Evolutionary conservation across 2,797 vertebrate genomes (phyloP).

Genomic region (Echeneis naucrates): DNA sequence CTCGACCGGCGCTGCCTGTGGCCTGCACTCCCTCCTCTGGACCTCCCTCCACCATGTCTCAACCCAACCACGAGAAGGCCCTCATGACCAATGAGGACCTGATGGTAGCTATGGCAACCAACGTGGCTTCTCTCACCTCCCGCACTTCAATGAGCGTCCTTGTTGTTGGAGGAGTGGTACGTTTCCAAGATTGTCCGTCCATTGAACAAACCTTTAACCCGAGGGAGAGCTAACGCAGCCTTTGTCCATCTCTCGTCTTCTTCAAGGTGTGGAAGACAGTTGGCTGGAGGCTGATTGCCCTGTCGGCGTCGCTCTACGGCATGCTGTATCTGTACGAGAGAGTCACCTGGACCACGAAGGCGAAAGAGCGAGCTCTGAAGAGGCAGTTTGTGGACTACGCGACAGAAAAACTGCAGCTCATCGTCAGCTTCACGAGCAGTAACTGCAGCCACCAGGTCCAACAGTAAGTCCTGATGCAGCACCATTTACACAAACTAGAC

Average conservation of each 20-base stretch:
- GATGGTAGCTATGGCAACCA: constrained; percentile 89
- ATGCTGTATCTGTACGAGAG: constrained; percentile 93
- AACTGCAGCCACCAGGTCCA: constrained; percentile 99
- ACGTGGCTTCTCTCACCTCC: constrained; percentile 92
- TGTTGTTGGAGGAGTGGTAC: constrained; percentile 94
- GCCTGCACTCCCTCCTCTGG: constrained; percentile 85
- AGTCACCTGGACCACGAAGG: constrained; percentile 94
- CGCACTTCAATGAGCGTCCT: constrained; percentile 93
- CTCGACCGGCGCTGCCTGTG: constrained; percentile 85
- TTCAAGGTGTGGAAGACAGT: constrained; percentile 90
- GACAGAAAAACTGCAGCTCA: constrained; percentile 94
- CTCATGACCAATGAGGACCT: constrained; percentile 88
- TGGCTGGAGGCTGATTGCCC: constrained; percentile 93
- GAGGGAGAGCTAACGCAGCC: neutral
- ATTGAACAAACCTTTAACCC: neutral
- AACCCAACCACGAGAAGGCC: constrained; percentile 79
- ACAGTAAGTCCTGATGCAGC: constrained; percentile 87
- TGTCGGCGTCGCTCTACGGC: constrained; percentile 91
- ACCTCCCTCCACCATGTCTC: constrained; percentile 75
- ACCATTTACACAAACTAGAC: neutral
- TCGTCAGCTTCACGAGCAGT: constrained; percentile 94
- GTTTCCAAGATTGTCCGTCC: constrained; percentile 39
- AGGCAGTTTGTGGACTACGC: constrained; percentile 97
- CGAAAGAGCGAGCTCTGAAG: constrained; percentile 94
- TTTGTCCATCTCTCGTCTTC: neutral